A percentile compares a stretch with the other conserved stretches of the same genome.
These are phyloP conservation scores for Oeneis ivallda DNA, from an alignment of 2,888 invertebrate genomes.

Conservation along the genomic window DNA sequence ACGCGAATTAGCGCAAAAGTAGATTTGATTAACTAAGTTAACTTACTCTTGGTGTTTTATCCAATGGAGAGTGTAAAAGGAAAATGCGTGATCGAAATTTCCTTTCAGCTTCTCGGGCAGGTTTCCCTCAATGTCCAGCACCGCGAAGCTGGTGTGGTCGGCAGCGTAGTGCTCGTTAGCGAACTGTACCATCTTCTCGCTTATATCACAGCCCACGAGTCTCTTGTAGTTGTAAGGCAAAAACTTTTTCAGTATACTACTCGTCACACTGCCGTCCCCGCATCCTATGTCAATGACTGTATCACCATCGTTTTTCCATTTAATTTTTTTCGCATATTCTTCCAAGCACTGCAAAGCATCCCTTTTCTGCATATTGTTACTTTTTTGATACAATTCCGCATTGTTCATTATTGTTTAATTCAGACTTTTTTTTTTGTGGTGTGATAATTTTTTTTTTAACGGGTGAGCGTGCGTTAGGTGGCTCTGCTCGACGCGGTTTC, in stretches of 20 bases:
- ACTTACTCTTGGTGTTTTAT: slow-evolving; percentile 86
- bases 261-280: slow-evolving; percentile 86
- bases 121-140: slow-evolving; percentile 81
- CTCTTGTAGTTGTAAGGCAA: slow-evolving; percentile 79
- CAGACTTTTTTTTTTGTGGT: slow-evolving; percentile 31
- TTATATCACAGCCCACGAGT: slow-evolving; percentile 86
- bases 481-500: slow-evolving; percentile 64
- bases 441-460: slow-evolving; percentile 32
- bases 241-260: slow-evolving; percentile 82
- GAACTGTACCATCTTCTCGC: slow-evolving; percentile 85
- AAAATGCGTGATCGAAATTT: slow-evolving; percentile 86
- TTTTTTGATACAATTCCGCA: slow-evolving; percentile 85
- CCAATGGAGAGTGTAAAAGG: slow-evolving; percentile 92
- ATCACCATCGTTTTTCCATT: slow-evolving; percentile 74
- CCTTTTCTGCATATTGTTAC: slow-evolving; percentile 85
- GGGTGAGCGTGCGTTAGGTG: slow-evolving; percentile 59
- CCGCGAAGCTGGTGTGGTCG: slow-evolving; percentile 70
- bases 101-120: slow-evolving; percentile 72
- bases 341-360: slow-evolving; percentile 82
- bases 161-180: slow-evolving; percentile 80
- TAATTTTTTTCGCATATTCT: slow-evolving; percentile 81
- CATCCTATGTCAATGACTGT: slow-evolving; percentile 87
- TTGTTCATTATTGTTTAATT: slow-evolving; percentile 72
- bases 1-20: background rate
- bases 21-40: background rate